phyloP scores from a whole-genome alignment of 1,140 invertebrate species.

The Brachionus asplanchnoidis region DNA sequence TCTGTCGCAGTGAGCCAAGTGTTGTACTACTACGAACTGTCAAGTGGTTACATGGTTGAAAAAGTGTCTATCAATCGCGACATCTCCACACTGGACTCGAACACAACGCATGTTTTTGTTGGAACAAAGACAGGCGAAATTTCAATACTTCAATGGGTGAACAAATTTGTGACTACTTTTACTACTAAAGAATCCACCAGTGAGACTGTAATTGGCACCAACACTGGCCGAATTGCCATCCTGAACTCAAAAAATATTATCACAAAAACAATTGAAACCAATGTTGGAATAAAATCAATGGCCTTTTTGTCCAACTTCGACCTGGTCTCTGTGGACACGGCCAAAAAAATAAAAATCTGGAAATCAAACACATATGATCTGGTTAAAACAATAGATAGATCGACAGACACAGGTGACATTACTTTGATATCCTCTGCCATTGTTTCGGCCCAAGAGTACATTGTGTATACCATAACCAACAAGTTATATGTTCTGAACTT shows the following conservation, averaged over 20 bases:
- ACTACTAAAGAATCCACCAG: not conserved
- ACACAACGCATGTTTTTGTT: not conserved
- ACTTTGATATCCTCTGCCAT: not conserved
- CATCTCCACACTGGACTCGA: not conserved
- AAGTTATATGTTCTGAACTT: not conserved
- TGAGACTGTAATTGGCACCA: not conserved
- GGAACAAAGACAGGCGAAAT: not conserved
- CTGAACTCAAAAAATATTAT: not conserved
- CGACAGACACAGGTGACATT: not conserved
- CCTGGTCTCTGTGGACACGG: not conserved
- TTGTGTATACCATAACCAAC: not conserved
- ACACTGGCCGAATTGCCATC: not conserved
- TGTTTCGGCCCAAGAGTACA: not conserved
- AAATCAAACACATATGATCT: not conserved
- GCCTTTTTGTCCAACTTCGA: not conserved
- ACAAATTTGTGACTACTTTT: not conserved
- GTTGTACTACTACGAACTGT: not conserved
- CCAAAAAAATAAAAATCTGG: not conserved
- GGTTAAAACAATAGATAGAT: not conserved
- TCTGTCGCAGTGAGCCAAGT: not conserved
- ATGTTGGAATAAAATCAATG: not conserved
- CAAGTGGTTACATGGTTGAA: not conserved
- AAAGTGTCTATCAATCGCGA: not conserved
- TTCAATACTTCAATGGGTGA: not conserved
- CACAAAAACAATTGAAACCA: not conserved